Percentiles rank a stretch among this genome's conserved stretches.
Evolutionary conservation across 1,140 invertebrate genomes (phyloP).

Genomic region (Solenopsis invicta): DNA sequence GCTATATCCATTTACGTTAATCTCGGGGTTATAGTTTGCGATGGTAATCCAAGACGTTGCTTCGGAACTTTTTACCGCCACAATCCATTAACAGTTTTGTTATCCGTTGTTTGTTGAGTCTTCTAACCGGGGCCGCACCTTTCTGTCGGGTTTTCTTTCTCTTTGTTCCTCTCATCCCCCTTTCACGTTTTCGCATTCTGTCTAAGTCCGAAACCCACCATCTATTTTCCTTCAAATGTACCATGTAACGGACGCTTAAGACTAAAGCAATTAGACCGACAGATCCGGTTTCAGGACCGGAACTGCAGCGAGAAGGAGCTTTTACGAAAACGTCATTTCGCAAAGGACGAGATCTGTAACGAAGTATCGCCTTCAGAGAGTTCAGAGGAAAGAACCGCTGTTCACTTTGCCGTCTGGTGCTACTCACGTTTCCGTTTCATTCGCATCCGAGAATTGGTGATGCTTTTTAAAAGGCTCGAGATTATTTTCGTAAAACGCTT

Average conservation of each 20-base stretch:
- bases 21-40: slow-evolving; percentile 24
- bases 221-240: slow-evolving; percentile 69
- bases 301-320: slow-evolving; percentile 56
- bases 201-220: slow-evolving; percentile 56
- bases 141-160: slow-evolving; percentile 42
- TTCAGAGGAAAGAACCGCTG: slow-evolving; percentile 32
- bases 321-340: slow-evolving; percentile 69
- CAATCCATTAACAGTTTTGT: slow-evolving; percentile 71
- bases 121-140: slow-evolving; percentile 16
- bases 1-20: not conserved
- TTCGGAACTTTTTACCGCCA: slow-evolving; percentile 3
- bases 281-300: slow-evolving; percentile 71
- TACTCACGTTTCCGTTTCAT: slow-evolving; percentile 36
- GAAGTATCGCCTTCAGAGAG: slow-evolving; percentile 69
- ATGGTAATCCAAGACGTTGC: slow-evolving; percentile 47
- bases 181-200: slow-evolving; percentile 20
- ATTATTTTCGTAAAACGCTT: slow-evolving; percentile 47
- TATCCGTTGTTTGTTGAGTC: slow-evolving; percentile 56
- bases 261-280: slow-evolving; percentile 76
- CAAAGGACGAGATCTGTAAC: slow-evolving; percentile 70
- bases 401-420: slow-evolving; percentile 17
- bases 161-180: slow-evolving; percentile 11
- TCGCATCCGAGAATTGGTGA: slow-evolving; percentile 14
- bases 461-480: slow-evolving; percentile 36
- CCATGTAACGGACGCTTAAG: slow-evolving; percentile 57